Evolutionary conservation across 2,113 vertebrate species (phyloP), one percentile per base, ranked within the genome.

Genomic region (Platichthys flesus): DNA sequence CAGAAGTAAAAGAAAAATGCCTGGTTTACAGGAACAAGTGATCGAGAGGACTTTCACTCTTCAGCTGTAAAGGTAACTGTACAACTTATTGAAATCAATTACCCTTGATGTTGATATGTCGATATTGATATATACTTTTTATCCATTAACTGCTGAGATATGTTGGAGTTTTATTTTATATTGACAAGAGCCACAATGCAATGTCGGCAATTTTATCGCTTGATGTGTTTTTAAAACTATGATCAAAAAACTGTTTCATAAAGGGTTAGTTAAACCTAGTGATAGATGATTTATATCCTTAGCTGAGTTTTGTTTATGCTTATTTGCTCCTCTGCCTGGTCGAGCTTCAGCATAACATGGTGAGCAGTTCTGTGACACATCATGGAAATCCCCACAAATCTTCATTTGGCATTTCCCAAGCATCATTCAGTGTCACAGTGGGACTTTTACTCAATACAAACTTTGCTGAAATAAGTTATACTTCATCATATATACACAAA

Each of bases 31-130:
- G 20, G 55, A 67, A 65, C 51, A 75, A 66, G 67, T 21, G 7
- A 54, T 49, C 16, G 2, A 42, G 6, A 73, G 57, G 69, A 74
- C 47, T 47, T 66, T 24, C 18, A 16, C 47, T 63, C 6, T 6
- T 2, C 5, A 2, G 54, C 62, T 70, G 13, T 77, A 65, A 88
- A 82, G 77, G 84, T 89, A 87, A 81, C 31, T 7, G 31, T 31
- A 31, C 31, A 31, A 31, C 0, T n/a, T 18, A 21, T 5, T 40
- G 10, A 35, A 10, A 37, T 58, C 3, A 28, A 20, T 23, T 9
- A 54, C 20, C 51, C 2, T 20, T 40, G 7, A 64, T 47, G 9
- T n/a, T 54, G 16, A 42, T 52, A 0, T 75, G 49, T 23, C 9
- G 18, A 5, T 51, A 3, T 28, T 28, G 26, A 28, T 16, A 55